These are phyloP conservation scores for Zoroaster sp. DNA, from an alignment of 53 echinoderm and acorn worm genomes.

Conservation along the genomic window DNA sequence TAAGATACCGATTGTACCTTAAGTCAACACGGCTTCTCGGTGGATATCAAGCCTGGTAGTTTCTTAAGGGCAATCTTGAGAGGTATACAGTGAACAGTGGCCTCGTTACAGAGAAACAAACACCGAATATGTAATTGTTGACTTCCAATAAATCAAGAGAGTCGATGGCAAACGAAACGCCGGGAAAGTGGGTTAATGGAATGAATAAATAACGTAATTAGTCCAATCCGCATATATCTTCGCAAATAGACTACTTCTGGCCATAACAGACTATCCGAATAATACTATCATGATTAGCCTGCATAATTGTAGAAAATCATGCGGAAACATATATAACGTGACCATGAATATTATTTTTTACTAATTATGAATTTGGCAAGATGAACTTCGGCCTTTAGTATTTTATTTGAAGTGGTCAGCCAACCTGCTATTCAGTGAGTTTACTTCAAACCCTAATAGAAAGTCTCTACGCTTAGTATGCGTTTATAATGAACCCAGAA, in stretches of 20 bases:
- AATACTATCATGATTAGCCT: too few species aligned
- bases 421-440: too few species aligned
- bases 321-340: too few species aligned
- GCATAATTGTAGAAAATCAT: too few species aligned
- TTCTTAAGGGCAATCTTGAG: background rate
- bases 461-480: too few species aligned
- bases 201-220: slow-evolving; percentile 12
- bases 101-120: slow-evolving; percentile 39
- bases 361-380: too few species aligned
- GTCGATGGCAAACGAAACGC: background rate
- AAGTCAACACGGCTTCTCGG: slow-evolving; percentile 23
- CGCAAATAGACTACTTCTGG: background rate
- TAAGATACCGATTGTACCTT: background rate
- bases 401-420: too few species aligned
- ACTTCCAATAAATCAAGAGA: background rate
- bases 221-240: background rate
- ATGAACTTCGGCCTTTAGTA: too few species aligned
- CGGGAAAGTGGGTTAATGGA: slow-evolving; percentile 38
- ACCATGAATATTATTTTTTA: too few species aligned
- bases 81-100: slow-evolving; percentile 13
- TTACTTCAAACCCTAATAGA: too few species aligned
- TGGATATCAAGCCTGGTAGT: background rate
- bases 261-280: background rate
- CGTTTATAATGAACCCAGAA: too few species aligned
- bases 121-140: slow-evolving; percentile 56